phyloP scores from a whole-genome alignment of 2,797 vertebrate species.

The Smutsia gigantea region DNA sequence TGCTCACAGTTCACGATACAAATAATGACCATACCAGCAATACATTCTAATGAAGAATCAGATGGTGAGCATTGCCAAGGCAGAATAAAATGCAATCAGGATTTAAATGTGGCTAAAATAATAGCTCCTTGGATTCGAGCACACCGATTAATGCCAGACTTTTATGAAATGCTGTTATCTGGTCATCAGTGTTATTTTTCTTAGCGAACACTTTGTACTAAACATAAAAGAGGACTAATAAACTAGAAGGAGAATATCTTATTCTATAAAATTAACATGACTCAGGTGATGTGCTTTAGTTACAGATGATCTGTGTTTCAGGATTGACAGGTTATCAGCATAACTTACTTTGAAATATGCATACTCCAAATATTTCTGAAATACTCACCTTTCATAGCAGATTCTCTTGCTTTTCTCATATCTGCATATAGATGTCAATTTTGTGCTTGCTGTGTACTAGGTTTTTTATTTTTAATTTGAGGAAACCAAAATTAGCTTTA shows the following conservation, averaged over 20 bases:
- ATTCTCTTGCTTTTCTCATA: conserved; percentile 48
- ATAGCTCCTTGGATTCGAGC: conserved; percentile 68
- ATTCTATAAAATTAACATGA: conserved; percentile 53
- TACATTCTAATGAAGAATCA: conserved; percentile 74
- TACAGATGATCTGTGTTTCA: conserved; percentile 2
- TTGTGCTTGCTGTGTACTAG: conserved; percentile 58
- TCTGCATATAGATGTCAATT: conserved; percentile 56
- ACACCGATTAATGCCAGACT: conserved; percentile 75
- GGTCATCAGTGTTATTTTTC: conserved; percentile 70
- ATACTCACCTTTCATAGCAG: conserved; percentile 33
- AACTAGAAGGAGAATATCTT: conserved; percentile 43
- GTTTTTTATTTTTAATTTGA: conserved; percentile 18
- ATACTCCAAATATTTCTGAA: conserved; percentile 60
- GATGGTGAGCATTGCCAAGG: conserved; percentile 71
- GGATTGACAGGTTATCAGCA: conserved; percentile 57
- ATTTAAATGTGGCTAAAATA: conserved; percentile 79
- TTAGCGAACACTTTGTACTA: conserved; percentile 52
- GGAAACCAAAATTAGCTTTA: conserved; percentile 54
- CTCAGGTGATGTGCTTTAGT: background rate
- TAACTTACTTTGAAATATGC: conserved; percentile 57
- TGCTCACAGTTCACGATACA: conserved; percentile 68
- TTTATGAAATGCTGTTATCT: conserved; percentile 61
- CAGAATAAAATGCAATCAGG: conserved; percentile 80
- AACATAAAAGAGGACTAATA: conserved; percentile 59
- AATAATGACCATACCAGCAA: conserved; percentile 73